phyloP scores from a whole-genome alignment of 1,140 invertebrate genomes.

The Drosophila parabipectinata region DNA sequence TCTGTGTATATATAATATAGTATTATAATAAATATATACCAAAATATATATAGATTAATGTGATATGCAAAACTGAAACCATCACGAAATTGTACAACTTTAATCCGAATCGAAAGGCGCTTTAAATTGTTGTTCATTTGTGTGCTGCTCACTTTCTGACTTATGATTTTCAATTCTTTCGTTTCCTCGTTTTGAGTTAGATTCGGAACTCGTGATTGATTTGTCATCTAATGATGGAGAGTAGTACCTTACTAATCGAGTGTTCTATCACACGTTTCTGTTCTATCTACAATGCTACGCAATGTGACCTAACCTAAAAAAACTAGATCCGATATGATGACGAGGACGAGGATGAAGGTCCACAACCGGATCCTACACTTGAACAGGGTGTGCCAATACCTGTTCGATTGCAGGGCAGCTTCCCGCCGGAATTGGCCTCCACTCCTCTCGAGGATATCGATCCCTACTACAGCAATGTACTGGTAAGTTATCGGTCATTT shows the following conservation, averaged over 20 bases:
- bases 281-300: slow-evolving; percentile 9
- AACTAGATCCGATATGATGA: slow-evolving; percentile 95
- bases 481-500: slow-evolving; percentile 86
- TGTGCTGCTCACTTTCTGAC: slow-evolving; percentile 36
- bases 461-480: slow-evolving; percentile 95
- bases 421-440: slow-evolving; percentile 95
- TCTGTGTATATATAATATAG: slow-evolving; percentile 38
- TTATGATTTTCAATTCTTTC: slow-evolving; percentile 45
- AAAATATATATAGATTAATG: slow-evolving; percentile 24
- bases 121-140: slow-evolving; percentile 47
- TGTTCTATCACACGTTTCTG: slow-evolving; percentile 7
- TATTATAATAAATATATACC: slow-evolving; percentile 7
- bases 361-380: slow-evolving; percentile 95
- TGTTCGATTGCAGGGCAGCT: slow-evolving; percentile 94
- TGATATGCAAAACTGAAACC: slow-evolving; percentile 70
- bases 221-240: not conserved
- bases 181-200: slow-evolving; percentile 32
- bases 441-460: slow-evolving; percentile 98
- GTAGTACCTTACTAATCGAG: slow-evolving; percentile 25
- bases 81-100: slow-evolving; percentile 40
- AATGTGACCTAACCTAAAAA: not conserved
- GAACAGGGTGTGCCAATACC: slow-evolving; percentile 96
- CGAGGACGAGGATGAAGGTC: slow-evolving; percentile 97
- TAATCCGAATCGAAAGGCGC: slow-evolving; percentile 35
- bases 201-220: slow-evolving; percentile 7